Base-by-base conservation (phyloP, 2,797 vertebrate species). In the Arctocebus calabarensis region DNA sequence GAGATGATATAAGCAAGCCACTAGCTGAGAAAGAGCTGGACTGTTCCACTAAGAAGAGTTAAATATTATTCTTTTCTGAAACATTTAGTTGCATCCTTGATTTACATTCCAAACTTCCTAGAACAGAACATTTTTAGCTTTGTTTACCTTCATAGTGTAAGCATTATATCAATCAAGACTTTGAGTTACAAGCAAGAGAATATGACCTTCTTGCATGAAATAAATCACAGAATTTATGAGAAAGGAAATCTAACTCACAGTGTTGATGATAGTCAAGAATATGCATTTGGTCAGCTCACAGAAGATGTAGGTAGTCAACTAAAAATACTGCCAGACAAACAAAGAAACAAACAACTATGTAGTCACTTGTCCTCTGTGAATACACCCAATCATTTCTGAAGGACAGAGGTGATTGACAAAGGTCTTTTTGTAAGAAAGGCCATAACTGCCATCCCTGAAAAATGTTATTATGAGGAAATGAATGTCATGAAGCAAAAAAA, bases 141-240 rank as follows among this genome's bases (percentile, higher is more conserved):
- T 70, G 2, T 73, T 94, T 73, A 59, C 19, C 8, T 89, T 64
- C 84, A 86, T 88, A 73, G 13, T 95, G 68, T 78, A 92, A 84
- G 32, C 73, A 59, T 11, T 43, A 16, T 40, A 37, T 57, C 13
- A 34, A 19, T 74, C 4, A 95, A 86, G 2, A 64, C 61, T 74
- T 70, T 40, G 14, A 2, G 40, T 71, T 84, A 20, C 17, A 37
- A 1, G 27, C 0, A 37, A 73, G 37, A 64, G 29, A 59, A 70
- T 40, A 2, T 52, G 16, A 86, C 9, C 27, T 11, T 45, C 55
- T 91, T 79, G 4, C 16, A 57, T 57, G 86, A 75, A 81, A 52
- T 8, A 37, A 78, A 92, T 48, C 5, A 74, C 75, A 14, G 37
- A 8, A 75, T 64, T 27, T 64, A 27, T 79, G 85, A 12, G 83